Base-by-base conservation (phyloP, 2,888 invertebrate genomes). In the Cacoxenus indagator region DNA sequence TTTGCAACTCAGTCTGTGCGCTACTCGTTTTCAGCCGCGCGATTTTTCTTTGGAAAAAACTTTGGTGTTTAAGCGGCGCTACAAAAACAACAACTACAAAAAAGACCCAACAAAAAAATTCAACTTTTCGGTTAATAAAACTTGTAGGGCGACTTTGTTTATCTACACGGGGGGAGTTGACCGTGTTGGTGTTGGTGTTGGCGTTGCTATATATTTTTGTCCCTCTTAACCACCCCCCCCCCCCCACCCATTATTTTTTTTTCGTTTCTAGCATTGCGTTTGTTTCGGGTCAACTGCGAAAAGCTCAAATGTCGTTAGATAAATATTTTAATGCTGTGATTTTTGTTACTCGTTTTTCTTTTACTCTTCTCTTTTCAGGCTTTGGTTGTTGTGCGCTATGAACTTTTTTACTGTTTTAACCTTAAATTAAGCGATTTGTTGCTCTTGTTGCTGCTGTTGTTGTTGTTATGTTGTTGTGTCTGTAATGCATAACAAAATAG, bases 261-360 rank as follows among this genome's bases (percentile, higher is more conserved):
- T 26, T 55, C 27, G 55, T 55, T 55, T 22, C 14, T 55, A 27
- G 45, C 26, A 24, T 45, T 45, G 48, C 54, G 22, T 37, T 62
- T 70, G 67, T 57, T 57, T 27, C 57, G 57, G 57, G 57, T 57
- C 57, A 57, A 54, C 51, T 24, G 54, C 54, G 26, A 54, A 37
- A 24, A 26, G 37, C 37, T 8, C 14, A 5, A 37, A 37, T 1
- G 14, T 37, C 11, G 11, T 24, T 54, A 54, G 54, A 54, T 54
- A 54, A n/a, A n/a, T 43, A n/a, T n/a, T 4, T 65, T 71, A 54
- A 26, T 68, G 22, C 19, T n/a, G 14, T 62, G 22, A 24, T 62
- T 43, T 45, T 65, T 73, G 51, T 54, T 59, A 11, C 8, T 1
- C 26, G 22, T 11, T 29, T n/a, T 57, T 29, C 2, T 57, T 14